Evolutionary conservation across 2,113 vertebrate genomes (phyloP), one percentile per base, ranked within the genome.

Genomic region (Catagonus wagneri): DNA sequence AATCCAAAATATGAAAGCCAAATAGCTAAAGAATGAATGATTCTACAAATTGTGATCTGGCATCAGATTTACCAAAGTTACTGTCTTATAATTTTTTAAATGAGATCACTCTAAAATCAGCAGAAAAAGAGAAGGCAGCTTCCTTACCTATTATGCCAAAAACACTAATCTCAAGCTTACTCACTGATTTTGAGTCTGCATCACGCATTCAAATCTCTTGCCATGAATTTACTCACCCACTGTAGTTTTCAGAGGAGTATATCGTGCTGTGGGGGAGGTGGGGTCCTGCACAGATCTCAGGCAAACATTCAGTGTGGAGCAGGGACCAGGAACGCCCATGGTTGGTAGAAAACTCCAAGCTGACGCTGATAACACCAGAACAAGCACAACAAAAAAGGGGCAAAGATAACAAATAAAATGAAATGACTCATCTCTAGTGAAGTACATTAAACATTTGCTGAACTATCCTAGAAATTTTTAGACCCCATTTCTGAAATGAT

Each of bases 171-270:
- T 89, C 23, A 10, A 61, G 17, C 32, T 89, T 60, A 61, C 23
- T 76, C 23, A 76, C 1, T 60, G 32, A 81, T 36, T 94, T 83
- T 94, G 61, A 75, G n/a, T 52, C 20, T 61, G 27, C 50, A 75
- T 16, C n/a, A 54, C 14, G 20, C n/a, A 60, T 93, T 88, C 27
- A 27, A 19, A 36, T 58, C 23, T 90, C 80, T 75, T 6, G 9
- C 3, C 36, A n/a, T 14, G 86, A 89, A 65, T 14, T 10, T 44
- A 96, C 98, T 98, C 98, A 99, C 99, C 99, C 99, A 91, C 99
- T 99, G 98, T 99, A 99, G 98, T 99, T 99, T 94, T 99, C 99
- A 0, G 99, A 99, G 95, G 99, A 98, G 58, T 99, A 99, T 98
- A 99, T 71, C 2, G 99, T 99, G 98, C 99, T 99, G 97, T 99